Base-by-base conservation (phyloP, 2,113 vertebrate genomes). In the Anguilla japonica region DNA sequence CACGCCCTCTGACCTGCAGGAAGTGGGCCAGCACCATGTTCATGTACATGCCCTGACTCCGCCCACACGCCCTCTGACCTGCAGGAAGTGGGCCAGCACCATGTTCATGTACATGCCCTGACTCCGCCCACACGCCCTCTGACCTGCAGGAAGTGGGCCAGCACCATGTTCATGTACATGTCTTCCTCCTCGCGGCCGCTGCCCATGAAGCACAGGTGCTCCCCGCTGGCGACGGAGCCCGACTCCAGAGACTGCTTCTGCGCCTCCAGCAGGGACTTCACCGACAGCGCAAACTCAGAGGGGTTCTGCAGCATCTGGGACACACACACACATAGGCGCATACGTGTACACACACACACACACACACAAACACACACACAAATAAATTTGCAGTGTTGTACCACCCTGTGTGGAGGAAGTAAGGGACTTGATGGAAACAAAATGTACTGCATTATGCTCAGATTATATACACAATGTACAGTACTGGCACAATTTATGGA, bases 131-230 rank as follows among this genome's bases (percentile, higher is more conserved):
- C 50, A 53, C 50, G 50, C 50, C 50, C 43, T 0, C 91, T 84
- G 92, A 99, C 98, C 98, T 99, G 98, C 84, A 99, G 93, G 89
- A 99, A 99, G 91, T 99, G 98, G 34, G 98, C 98, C 50, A 99
- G 93, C 88, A 99, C 98, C 98, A 99, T 99, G 94, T 99, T 99
- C 98, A 99, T 99, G 90, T 99, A 99, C 98, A 99, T 99, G 94
- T 99, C 98, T 92, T 99, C 98, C 87, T 99, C 98, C 89, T 99
- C 98, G n/a, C 98, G 94, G 85, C 98, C 98, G 50, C 98, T 99
- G 90, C 98, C 98, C 98, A 99, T 99, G 92, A 99, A 99, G 91
- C 98, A 99, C 85, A 99, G 96, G 83, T 99, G 98, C 82, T 99
- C 98, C 83, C 98, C 98, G 8, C 98, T 97, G 88, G 98, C 98